Evolutionary conservation across 2,888 invertebrate genomes (phyloP), one percentile per base, ranked within the genome.

Genomic region (Chrysolina haemoptera): DNA sequence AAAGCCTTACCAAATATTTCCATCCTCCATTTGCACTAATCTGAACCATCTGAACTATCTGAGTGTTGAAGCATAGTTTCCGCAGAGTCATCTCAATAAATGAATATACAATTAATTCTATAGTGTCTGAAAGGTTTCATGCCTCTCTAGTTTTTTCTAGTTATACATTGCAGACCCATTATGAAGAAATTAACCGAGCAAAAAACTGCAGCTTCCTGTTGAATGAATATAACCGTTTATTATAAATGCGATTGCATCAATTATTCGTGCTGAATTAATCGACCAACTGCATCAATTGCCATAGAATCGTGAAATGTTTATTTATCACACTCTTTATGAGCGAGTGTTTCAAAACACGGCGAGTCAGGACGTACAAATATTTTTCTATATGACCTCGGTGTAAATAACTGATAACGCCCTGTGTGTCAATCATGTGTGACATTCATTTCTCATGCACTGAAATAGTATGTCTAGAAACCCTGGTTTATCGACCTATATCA

Each of bases 151-250:
- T 12, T 12, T 53, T 20, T 53, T 3, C 12, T 18, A 16, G 5
- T 12, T 20, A 53, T 20, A 1, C 53, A 20, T 12, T 12, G 20
- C 53, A 53, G 53, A 11, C 20, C 18, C 20, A 18, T 18, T 12
- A 53, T 20, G 5, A 20, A 20, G 18, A 53, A 53, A 53, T 53
- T 18, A 53, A 53, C 53, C 20, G 53, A 22, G 53, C 53, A 53
- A 53, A 5, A 53, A 53, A 53, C 18, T 53, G 18, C 53, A 18
- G 53, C 18, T 53, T 53, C 53, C 53, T 53, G 53, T 53, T 10
- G 20, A 18, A 53, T 53, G 18, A 53, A 53, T 53, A 22, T 12
- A 12, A 53, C 12, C 53, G 18, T 22, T 53, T 53, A 53, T 20
- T 16, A 53, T 18, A 20, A 20, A 53, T 53, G 50, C 11, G 50